Percentiles rank a stretch among this genome's conserved stretches.
phyloP scores from a whole-genome alignment of 1,140 invertebrate genomes.

The Araneus ventricosus region DNA sequence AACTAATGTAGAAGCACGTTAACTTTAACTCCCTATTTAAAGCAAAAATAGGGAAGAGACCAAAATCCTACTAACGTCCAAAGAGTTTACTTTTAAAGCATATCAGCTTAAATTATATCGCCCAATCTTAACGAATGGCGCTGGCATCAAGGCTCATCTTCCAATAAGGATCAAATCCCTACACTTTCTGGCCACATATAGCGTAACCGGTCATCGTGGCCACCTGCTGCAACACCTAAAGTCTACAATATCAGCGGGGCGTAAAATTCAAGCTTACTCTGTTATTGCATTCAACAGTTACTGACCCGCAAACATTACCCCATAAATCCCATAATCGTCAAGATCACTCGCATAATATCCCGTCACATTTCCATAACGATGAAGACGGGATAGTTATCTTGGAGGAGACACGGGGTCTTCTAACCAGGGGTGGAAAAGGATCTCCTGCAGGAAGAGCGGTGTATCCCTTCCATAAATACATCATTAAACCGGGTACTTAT shows the following conservation, averaged over 20 bases:
- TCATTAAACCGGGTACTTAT: slow-evolving; percentile 44
- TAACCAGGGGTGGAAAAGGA: neutral
- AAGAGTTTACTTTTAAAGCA: neutral
- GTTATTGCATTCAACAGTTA: slow-evolving; percentile 19
- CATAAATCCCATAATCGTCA: slow-evolving; percentile 49
- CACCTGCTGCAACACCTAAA: neutral
- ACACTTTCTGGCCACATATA: neutral
- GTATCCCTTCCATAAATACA: neutral
- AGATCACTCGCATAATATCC: slow-evolving; percentile 13
- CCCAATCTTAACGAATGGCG: neutral
- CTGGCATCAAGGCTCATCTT: neutral
- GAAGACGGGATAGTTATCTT: neutral
- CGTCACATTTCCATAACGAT: slow-evolving; percentile 27
- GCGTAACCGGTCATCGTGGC: neutral
- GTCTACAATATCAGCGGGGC: neutral
- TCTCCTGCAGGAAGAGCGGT: neutral
- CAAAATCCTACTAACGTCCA: neutral
- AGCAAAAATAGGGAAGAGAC: neutral
- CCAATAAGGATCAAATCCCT: neutral
- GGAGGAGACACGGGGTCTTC: neutral
- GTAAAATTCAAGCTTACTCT: neutral
- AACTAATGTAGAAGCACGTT: no score
- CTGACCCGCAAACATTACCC: slow-evolving; percentile 40
- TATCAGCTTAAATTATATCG: neutral
- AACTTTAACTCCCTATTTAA: no score